These are phyloP conservation scores for Maylandia zebra DNA, from an alignment of 2,113 vertebrate species.

Conservation along the genomic window DNA sequence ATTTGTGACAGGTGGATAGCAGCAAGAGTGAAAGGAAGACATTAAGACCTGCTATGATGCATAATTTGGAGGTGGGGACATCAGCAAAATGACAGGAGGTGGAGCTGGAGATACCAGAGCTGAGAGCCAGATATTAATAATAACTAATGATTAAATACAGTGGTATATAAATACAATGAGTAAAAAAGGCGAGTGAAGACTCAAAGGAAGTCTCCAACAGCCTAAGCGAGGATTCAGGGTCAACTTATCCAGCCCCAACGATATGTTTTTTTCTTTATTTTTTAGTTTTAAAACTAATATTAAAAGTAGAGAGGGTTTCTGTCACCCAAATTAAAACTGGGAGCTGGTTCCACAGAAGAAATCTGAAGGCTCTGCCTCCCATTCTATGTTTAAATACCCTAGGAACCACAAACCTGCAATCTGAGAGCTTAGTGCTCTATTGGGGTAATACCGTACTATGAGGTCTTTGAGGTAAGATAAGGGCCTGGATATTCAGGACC, in stretches of 20 bases:
- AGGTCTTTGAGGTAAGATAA: background rate
- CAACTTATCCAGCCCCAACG: background rate
- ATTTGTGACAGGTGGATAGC: background rate
- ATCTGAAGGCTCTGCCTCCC: background rate
- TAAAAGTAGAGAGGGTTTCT: background rate
- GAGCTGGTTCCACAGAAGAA: background rate
- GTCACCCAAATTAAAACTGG: background rate
- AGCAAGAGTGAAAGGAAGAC: background rate
- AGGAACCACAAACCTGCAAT: background rate
- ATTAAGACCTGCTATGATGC: background rate
- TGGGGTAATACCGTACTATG: background rate
- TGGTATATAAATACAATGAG: background rate
- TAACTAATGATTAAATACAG: background rate
- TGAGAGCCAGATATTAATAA: background rate
- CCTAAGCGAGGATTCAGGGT: background rate
- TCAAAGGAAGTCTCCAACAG: background rate
- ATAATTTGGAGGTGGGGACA: background rate
- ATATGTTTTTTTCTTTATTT: background rate
- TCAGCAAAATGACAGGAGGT: background rate
- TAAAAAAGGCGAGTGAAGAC: background rate
- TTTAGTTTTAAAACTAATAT: background rate
- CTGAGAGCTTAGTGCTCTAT: background rate
- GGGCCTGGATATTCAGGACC: background rate
- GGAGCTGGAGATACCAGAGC: background rate
- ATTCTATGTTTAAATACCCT: background rate